Percentiles rank a stretch among this genome's conserved stretches.
Conservation (phyloP, 2,888 invertebrate genomes). For the Macroteleia sp. region DNA sequence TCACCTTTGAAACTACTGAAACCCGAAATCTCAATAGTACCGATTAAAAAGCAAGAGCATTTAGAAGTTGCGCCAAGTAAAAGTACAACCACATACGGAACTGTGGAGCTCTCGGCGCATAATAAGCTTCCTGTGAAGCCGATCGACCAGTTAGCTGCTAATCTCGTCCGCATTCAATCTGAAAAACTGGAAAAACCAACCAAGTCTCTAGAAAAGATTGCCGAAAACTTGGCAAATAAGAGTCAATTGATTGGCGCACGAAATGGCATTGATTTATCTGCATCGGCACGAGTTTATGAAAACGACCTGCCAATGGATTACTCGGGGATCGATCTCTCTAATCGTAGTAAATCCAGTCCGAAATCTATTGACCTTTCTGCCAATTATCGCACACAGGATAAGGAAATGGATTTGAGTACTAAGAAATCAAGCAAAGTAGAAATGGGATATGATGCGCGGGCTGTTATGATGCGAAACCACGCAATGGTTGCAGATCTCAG, state of each 20-base stretch:
- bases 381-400: conserved; percentile 73
- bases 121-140: conserved; percentile 78
- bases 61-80: too few species aligned
- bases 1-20: conserved; percentile 78
- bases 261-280: conserved; percentile 78
- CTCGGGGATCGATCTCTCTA: conserved; percentile 81
- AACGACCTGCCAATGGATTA: conserved; percentile 78
- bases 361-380: conserved; percentile 59
- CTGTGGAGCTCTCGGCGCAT: too few species aligned
- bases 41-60: too few species aligned
- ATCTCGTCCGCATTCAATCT: conserved; percentile 77
- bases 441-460: conserved; percentile 75
- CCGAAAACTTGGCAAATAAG: conserved; percentile 79
- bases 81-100: too few species aligned
- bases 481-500: conserved; percentile 80
- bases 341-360: conserved; percentile 71
- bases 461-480: conserved; percentile 78
- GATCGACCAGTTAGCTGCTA: conserved; percentile 80
- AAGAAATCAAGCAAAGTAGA: conserved; percentile 75
- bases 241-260: conserved; percentile 68
- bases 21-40: background rate
- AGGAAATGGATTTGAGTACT: conserved; percentile 81
- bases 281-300: conserved; percentile 78
- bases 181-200: conserved; percentile 77
- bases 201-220: conserved; percentile 81